Evolutionary conservation across 2,113 vertebrate genomes (phyloP).

Genomic region (Chunga burmeisteri): DNA sequence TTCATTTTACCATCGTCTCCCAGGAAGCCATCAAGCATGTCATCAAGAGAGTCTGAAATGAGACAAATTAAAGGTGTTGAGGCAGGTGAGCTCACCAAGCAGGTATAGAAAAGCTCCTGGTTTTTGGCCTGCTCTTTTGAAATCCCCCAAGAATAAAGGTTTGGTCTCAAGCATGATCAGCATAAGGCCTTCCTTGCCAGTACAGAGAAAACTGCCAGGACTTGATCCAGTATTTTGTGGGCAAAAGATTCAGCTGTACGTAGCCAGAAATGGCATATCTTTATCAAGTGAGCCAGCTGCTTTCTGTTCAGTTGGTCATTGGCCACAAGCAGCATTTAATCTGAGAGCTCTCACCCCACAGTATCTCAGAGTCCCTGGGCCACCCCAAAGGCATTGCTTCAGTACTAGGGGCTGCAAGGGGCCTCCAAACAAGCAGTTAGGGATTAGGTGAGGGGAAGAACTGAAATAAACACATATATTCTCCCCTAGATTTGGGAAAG

Average conservation of each 20-base stretch:
- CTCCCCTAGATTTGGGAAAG: neutral
- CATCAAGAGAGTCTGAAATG: constrained; percentile 72
- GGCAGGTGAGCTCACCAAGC: neutral
- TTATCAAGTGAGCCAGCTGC: neutral
- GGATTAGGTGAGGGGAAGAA: neutral
- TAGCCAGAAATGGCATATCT: neutral
- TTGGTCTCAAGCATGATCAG: neutral
- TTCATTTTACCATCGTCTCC: constrained; percentile 73
- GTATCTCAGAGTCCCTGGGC: neutral
- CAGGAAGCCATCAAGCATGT: constrained; percentile 78
- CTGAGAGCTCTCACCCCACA: neutral
- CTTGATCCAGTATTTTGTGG: neutral
- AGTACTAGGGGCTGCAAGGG: neutral
- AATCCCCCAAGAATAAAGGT: neutral
- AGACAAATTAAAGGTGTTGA: neutral
- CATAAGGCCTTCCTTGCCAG: accelerated
- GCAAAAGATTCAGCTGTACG: neutral
- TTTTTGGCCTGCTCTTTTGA: neutral
- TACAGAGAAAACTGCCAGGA: neutral
- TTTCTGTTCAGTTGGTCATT: neutral
- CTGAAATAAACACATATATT: neutral
- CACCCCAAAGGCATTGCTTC: neutral
- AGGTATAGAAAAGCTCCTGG: neutral
- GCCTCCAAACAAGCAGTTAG: neutral
- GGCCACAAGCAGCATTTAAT: neutral